A percentile compares a stretch with the other conserved stretches of the same genome.
These are phyloP conservation scores for Pyrocoelia pectoralis DNA, from an alignment of 2,888 invertebrate genomes.

Conservation along the genomic window DNA sequence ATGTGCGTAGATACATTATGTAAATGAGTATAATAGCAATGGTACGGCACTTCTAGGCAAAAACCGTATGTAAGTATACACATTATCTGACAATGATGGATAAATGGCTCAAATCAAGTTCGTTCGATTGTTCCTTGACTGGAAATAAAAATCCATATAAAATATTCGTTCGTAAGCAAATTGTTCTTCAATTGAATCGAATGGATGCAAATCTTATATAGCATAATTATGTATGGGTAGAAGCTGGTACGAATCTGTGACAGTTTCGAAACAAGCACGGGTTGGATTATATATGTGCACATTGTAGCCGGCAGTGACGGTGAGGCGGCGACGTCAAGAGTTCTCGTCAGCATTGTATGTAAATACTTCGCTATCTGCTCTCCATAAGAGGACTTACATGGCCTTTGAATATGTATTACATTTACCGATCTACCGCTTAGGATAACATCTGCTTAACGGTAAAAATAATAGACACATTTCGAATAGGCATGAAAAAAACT, in stretches of 20 bases:
- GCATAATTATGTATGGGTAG: constrained; percentile 33
- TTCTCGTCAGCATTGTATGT: constrained; percentile 38
- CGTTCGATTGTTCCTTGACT: constrained; percentile 24
- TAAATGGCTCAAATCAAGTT: constrained; percentile 16
- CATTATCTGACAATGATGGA: constrained; percentile 20
- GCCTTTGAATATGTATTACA: constrained; percentile 44
- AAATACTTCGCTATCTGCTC: constrained; percentile 38
- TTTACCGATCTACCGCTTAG: constrained; percentile 42
- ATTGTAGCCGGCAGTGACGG: constrained; percentile 36
- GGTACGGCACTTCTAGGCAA: not conserved
- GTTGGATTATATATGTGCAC: constrained; percentile 37
- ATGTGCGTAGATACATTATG: no score
- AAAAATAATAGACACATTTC: constrained; percentile 34
- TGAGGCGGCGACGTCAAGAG: constrained; percentile 39
- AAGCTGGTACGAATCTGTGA: constrained; percentile 33
- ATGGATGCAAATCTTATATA: constrained; percentile 34
- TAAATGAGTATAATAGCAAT: no score
- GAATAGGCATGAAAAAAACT: constrained; percentile 26
- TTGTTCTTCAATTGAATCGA: constrained; percentile 32
- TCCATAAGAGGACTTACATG: constrained; percentile 39
- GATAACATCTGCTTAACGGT: constrained; percentile 37
- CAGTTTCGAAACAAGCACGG: constrained; percentile 34
- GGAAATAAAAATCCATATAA: constrained; percentile 28
- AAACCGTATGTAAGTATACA: not conserved
- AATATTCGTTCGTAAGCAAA: constrained; percentile 30